These are phyloP conservation scores for Hydrolagus colliei DNA, from an alignment of 2,797 vertebrate genomes.

Conservation along the genomic window DNA sequence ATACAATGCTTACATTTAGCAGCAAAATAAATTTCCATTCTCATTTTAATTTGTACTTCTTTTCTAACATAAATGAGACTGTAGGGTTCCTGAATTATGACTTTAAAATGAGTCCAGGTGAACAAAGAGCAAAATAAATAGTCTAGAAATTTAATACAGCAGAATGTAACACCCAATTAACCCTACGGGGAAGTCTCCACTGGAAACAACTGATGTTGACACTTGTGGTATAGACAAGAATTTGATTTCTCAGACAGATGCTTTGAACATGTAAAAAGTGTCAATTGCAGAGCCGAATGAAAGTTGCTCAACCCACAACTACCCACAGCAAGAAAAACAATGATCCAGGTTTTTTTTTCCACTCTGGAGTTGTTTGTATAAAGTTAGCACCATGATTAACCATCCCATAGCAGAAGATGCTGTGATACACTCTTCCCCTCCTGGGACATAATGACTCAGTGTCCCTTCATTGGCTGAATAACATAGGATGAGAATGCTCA, in stretches of 20 bases:
- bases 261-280: neutral
- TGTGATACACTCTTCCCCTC: neutral
- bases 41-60: no score
- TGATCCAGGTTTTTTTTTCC: no score
- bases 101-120: neutral
- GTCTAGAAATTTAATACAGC: neutral
- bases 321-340: neutral
- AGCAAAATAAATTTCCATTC: no score
- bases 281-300: neutral
- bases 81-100: neutral
- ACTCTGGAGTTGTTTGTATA: neutral
- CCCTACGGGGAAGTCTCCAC: neutral
- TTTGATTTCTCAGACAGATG: neutral
- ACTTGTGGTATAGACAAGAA: neutral
- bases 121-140: neutral
- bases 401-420: neutral
- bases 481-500: neutral
- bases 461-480: neutral
- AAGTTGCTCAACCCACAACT: neutral
- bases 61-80: no score
- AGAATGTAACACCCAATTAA: neutral
- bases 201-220: neutral
- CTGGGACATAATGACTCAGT: neutral
- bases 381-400: neutral
- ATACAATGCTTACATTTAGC: no score